phyloP scores from a whole-genome alignment of 1,140 invertebrate species.

The Portunus trituberculatus region DNA sequence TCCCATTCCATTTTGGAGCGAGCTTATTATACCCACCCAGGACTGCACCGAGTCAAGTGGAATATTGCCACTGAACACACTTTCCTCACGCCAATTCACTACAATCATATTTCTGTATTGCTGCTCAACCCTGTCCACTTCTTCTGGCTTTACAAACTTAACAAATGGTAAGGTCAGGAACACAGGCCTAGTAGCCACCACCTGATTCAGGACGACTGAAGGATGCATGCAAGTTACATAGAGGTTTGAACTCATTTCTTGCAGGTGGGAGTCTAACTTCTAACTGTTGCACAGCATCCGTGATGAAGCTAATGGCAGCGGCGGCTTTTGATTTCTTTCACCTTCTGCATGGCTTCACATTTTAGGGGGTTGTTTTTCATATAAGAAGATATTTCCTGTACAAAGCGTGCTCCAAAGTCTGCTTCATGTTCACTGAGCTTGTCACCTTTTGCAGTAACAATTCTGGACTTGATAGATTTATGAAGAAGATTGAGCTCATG shows the following conservation, averaged over 20 bases:
- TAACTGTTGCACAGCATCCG: constrained; percentile 34
- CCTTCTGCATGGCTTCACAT: constrained; percentile 39
- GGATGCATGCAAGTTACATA: constrained; percentile 37
- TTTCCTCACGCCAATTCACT: no score
- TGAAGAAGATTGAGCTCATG: constrained; percentile 38
- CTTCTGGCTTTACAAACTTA: constrained; percentile 42
- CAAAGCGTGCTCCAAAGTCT: constrained; percentile 50
- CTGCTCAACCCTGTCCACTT: constrained; percentile 40
- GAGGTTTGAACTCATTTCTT: not conserved
- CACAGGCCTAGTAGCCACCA: constrained; percentile 33
- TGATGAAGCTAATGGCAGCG: constrained; percentile 36
- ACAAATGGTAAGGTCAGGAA: constrained; percentile 47
- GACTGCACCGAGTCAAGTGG: constrained; percentile 31
- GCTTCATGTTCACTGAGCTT: constrained; percentile 1
- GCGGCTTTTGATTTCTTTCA: constrained; percentile 26
- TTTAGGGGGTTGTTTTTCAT: not conserved
- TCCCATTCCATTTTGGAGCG: no score
- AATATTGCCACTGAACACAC: no score
- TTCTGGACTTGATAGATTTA: constrained; percentile 32
- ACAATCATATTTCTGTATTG: constrained; percentile 48
- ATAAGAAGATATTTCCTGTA: constrained; percentile 37
- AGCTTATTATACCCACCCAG: constrained; percentile 40
- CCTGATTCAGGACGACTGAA: constrained; percentile 35
- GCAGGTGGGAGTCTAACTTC: constrained; percentile 46
- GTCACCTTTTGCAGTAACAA: constrained; percentile 49